These are phyloP conservation scores for Dendroctonus valens DNA, from an alignment of 1,140 invertebrate genomes.

Conservation along the genomic window DNA sequence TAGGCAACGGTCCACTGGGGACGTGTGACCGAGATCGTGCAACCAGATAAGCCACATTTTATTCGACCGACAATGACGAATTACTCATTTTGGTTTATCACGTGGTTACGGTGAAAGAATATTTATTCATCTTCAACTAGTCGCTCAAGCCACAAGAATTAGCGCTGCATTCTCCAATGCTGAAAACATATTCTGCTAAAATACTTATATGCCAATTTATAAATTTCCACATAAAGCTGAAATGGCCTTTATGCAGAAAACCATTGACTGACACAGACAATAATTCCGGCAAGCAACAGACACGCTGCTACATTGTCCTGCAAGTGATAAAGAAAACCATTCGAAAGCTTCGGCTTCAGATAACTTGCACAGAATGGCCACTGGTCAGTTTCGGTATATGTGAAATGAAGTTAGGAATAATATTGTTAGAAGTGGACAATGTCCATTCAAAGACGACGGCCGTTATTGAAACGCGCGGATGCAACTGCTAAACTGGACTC, in stretches of 20 bases:
- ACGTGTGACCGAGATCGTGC: conserved; percentile 32
- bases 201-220: too few species aligned
- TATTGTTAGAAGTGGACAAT: conserved; percentile 25
- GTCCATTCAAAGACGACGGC: conserved; percentile 19
- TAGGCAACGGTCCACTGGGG: conserved; percentile 10
- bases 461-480: conserved; percentile 12
- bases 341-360: conserved; percentile 26
- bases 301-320: conserved; percentile 4
- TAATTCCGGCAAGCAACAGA: conserved; percentile 12
- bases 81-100: background rate
- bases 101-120: too few species aligned
- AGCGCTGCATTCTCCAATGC: too few species aligned
- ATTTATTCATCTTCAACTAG: too few species aligned
- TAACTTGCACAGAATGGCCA: conserved; percentile 25
- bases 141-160: too few species aligned
- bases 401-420: conserved; percentile 31
- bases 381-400: conserved; percentile 27
- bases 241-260: too few species aligned
- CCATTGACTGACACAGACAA: background rate
- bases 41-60: conserved; percentile 16
- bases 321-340: conserved; percentile 28
- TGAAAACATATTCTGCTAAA: too few species aligned
- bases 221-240: too few species aligned
- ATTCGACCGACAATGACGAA: background rate
- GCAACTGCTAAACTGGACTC: conserved; percentile 19